These are phyloP conservation scores for Cheilosia vernalis DNA, from an alignment of 2,888 invertebrate species.

Conservation along the genomic window DNA sequence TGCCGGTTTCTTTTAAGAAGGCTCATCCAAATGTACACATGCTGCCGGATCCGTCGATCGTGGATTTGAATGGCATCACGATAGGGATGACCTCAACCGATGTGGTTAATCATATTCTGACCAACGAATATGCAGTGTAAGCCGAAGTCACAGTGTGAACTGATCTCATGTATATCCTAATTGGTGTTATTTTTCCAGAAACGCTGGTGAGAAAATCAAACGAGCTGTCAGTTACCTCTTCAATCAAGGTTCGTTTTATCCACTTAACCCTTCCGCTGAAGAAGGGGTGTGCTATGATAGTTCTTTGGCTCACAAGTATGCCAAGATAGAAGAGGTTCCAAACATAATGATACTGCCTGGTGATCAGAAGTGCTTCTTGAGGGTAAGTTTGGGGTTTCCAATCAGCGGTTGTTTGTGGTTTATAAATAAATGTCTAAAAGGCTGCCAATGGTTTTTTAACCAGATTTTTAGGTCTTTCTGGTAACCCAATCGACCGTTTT, in stretches of 20 bases:
- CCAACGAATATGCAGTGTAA: conserved; percentile 91
- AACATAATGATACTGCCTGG: conserved; percentile 94
- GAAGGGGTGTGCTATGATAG: conserved; percentile 88
- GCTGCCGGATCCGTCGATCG: conserved; percentile 91
- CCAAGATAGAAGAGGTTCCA: conserved; percentile 89
- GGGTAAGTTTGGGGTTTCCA: conserved; percentile 84
- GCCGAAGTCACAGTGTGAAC: conserved; percentile 74
- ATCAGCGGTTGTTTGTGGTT: too few species aligned
- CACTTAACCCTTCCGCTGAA: conserved; percentile 89
- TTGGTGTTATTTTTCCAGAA: conserved; percentile 78
- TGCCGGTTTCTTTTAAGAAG: conserved; percentile 87
- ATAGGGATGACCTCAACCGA: conserved; percentile 93
- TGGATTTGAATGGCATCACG: conserved; percentile 90
- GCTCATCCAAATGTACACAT: conserved; percentile 87
- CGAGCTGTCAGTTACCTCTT: conserved; percentile 90
- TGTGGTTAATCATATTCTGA: conserved; percentile 91
- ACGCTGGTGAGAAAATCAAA: conserved; percentile 88
- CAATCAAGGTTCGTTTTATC: conserved; percentile 91
- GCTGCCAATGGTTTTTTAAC: too few species aligned
- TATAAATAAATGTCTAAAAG: too few species aligned
- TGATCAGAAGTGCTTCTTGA: conserved; percentile 91
- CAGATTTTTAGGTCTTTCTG: too few species aligned
- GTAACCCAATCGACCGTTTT: too few species aligned
- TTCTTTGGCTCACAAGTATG: conserved; percentile 88
- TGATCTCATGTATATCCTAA: neutral